A percentile compares a stretch with the other conserved stretches of the same genome.
Conservation (phyloP, 2,113 vertebrate genomes). For the Dasyprocta punctata region DNA sequence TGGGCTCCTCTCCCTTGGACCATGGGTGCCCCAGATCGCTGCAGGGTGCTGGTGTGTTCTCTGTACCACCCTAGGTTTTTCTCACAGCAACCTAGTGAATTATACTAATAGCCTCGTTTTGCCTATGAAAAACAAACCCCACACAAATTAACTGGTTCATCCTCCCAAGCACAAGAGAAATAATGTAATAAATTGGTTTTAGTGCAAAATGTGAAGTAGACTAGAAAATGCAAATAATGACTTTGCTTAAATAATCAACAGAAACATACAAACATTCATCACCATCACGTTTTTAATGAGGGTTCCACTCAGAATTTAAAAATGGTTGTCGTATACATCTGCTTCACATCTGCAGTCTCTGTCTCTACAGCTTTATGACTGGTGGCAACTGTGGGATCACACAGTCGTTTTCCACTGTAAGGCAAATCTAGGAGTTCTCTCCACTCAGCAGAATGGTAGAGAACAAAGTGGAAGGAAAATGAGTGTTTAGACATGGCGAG, state of each 20-base stretch:
- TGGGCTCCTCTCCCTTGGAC: neutral
- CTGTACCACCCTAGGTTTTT: neutral
- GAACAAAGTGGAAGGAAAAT: neutral
- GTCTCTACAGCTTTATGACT: conserved; percentile 30
- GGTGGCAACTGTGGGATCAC: conserved; percentile 30
- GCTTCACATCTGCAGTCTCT: conserved; percentile 65
- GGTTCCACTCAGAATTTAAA: neutral
- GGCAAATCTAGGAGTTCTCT: neutral
- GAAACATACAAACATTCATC: conserved; percentile 49
- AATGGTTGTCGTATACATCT: conserved; percentile 64
- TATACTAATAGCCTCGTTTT: neutral
- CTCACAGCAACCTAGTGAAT: neutral
- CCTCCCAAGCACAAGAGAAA: neutral
- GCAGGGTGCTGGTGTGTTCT: neutral
- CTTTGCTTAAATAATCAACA: conserved; percentile 61
- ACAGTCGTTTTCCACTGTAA: neutral
- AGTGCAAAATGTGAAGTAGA: neutral
- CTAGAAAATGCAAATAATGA: conserved; percentile 53
- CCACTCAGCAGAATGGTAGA: neutral
- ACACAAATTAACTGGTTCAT: neutral
- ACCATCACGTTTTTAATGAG: conserved; percentile 53
- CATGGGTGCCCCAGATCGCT: neutral
- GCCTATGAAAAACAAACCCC: neutral
- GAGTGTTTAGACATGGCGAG: neutral
- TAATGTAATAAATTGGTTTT: conserved; percentile 22